Evolutionary conservation across 2,888 invertebrate genomes (phyloP).

Genomic region (Lepidochrysops patricia): DNA sequence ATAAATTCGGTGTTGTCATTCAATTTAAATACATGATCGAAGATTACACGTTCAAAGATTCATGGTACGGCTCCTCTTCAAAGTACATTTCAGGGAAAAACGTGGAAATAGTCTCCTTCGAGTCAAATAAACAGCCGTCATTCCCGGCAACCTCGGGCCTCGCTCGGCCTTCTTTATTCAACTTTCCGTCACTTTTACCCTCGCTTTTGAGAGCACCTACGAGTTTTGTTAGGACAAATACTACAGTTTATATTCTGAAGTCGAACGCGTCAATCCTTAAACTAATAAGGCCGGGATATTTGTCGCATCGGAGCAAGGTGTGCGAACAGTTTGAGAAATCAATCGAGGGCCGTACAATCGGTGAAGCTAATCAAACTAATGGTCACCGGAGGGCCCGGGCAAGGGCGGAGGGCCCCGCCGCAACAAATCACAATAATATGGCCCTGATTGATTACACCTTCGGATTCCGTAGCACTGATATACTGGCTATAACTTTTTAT

Average conservation of each 20-base stretch:
- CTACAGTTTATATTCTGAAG: constrained; percentile 25
- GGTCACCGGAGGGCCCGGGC: constrained; percentile 42
- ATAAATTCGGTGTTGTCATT: constrained; percentile 18
- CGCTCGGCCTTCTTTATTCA: constrained; percentile 55
- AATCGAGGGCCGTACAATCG: constrained; percentile 66
- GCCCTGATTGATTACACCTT: constrained; percentile 56
- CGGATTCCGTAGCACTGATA: constrained; percentile 48
- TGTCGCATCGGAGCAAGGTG: constrained; percentile 37
- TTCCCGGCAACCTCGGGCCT: constrained; percentile 45
- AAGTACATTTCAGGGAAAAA: constrained; percentile 40
- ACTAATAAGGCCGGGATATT: constrained; percentile 16
- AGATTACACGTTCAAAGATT: constrained; percentile 38
- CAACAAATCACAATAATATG: constrained; percentile 68
- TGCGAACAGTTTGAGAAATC: constrained; percentile 57
- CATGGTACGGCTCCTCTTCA: constrained; percentile 45
- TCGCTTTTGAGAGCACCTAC: constrained; percentile 36
- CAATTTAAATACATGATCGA: constrained; percentile 16
- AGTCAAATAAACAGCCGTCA: constrained; percentile 68
- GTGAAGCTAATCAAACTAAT: constrained; percentile 55
- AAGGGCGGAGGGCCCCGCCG: constrained; percentile 34
- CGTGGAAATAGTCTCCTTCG: constrained; percentile 45
- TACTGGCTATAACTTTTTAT: constrained; percentile 35
- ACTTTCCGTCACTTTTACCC: constrained; percentile 54
- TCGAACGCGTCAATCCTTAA: constrained; percentile 17
- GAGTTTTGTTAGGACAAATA: constrained; percentile 40